These are phyloP conservation scores for Blera fallax DNA, from an alignment of 2,888 invertebrate species.

Conservation along the genomic window DNA sequence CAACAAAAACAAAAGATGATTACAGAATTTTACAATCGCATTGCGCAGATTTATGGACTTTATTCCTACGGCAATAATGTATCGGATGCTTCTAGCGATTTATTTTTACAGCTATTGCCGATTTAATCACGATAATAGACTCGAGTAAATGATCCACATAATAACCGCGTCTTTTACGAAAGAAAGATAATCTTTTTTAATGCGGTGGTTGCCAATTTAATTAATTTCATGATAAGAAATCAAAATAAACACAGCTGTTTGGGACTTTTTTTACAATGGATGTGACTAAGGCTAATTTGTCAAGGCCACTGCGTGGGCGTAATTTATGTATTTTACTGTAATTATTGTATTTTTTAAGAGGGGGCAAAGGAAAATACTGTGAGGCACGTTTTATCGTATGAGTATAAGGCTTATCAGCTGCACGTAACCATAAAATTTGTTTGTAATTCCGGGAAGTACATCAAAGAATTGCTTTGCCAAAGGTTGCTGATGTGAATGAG, in stretches of 20 bases:
- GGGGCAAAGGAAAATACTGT: too few relatives aligned
- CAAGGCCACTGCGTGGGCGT: background rate
- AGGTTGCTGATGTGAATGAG: too few relatives aligned
- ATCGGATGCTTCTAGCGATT: background rate
- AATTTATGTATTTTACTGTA: background rate
- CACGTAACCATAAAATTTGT: too few relatives aligned
- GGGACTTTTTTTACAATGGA: background rate
- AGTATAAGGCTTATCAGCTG: too few relatives aligned
- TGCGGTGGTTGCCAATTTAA: background rate
- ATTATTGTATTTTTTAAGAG: too few relatives aligned
- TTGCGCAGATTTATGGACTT: background rate
- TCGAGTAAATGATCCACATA: background rate
- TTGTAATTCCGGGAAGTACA: too few relatives aligned
- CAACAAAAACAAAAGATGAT: background rate
- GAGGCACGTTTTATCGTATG: too few relatives aligned
- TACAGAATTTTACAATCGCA: background rate
- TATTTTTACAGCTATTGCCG: background rate
- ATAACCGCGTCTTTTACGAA: background rate
- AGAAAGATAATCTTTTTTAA: background rate
- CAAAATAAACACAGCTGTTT: conserved; percentile 2
- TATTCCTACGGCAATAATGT: background rate
- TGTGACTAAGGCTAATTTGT: background rate
- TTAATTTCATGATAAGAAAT: background rate
- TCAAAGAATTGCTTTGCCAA: too few relatives aligned
- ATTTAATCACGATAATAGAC: background rate